These are phyloP conservation scores for Sphecodes monilicornis DNA, from an alignment of 2,888 invertebrate species.

Conservation along the genomic window DNA sequence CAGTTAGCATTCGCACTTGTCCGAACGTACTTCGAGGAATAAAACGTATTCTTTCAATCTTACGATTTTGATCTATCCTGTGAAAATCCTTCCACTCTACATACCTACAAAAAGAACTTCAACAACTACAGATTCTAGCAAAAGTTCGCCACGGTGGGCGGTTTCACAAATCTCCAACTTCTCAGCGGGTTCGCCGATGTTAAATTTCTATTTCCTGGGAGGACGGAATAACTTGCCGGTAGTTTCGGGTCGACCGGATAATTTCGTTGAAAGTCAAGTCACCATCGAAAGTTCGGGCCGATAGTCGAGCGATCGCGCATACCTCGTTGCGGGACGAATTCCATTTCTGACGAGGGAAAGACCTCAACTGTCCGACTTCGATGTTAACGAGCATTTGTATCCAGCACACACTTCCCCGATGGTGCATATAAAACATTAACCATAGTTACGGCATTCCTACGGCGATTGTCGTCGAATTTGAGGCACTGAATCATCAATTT, in stretches of 20 bases:
- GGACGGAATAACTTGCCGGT: background rate
- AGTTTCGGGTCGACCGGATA: conserved; percentile 10
- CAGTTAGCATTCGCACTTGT: too few relatives aligned
- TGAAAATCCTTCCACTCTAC: too few relatives aligned
- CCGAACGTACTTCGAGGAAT: too few relatives aligned
- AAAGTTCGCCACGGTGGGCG: background rate
- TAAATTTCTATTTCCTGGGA: conserved; percentile 3
- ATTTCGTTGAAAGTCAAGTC: background rate
- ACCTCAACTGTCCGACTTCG: background rate
- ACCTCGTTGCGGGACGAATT: background rate
- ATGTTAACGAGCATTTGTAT: background rate
- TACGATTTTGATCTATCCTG: too few relatives aligned
- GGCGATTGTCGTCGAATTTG: too few relatives aligned
- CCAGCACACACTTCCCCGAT: background rate
- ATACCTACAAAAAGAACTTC: too few relatives aligned
- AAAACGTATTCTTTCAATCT: too few relatives aligned
- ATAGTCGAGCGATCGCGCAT: background rate
- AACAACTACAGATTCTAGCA: background rate
- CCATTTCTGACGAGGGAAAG: conserved; percentile 23
- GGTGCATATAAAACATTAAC: background rate
- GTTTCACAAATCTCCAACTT: background rate
- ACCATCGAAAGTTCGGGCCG: conserved; percentile 1
- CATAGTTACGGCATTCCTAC: too few relatives aligned
- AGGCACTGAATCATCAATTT: too few relatives aligned
- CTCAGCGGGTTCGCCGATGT: background rate